A percentile compares a stretch with the other conserved stretches of the same genome.
These are phyloP conservation scores for Zapornia atra DNA, from an alignment of 2,113 vertebrate genomes.

Conservation along the genomic window DNA sequence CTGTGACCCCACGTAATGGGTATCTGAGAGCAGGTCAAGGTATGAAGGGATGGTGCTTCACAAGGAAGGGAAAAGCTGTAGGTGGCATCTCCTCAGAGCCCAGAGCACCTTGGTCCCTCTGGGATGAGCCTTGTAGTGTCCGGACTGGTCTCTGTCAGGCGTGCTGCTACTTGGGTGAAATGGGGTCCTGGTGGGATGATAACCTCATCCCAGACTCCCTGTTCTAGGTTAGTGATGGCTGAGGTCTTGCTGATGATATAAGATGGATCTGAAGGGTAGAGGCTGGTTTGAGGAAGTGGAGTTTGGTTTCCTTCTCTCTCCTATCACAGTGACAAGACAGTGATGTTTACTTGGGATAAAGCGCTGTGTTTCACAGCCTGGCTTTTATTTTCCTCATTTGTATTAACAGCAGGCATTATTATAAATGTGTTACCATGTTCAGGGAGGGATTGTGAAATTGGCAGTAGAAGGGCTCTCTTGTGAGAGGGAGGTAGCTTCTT, in stretches of 20 bases:
- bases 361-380: not conserved
- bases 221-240: not conserved
- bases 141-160: not conserved
- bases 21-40: not conserved
- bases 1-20: not conserved
- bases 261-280: not conserved
- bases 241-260: constrained; percentile 13
- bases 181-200: not conserved
- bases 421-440: not conserved
- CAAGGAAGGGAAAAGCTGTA: not conserved
- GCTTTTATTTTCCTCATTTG: not conserved
- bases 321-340: not conserved
- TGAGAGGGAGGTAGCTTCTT: not conserved
- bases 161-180: not conserved
- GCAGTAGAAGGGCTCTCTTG: not conserved
- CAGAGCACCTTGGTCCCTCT: not conserved
- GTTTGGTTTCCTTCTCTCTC: not conserved
- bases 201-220: not conserved
- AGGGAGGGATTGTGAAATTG: not conserved
- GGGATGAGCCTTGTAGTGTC: not conserved
- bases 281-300: not conserved
- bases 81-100: not conserved
- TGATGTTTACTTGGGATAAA: not conserved
- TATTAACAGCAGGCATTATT: not conserved
- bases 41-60: not conserved